phyloP scores from a whole-genome alignment of 1,140 invertebrate species.

The Drosophila ohnishii region DNA sequence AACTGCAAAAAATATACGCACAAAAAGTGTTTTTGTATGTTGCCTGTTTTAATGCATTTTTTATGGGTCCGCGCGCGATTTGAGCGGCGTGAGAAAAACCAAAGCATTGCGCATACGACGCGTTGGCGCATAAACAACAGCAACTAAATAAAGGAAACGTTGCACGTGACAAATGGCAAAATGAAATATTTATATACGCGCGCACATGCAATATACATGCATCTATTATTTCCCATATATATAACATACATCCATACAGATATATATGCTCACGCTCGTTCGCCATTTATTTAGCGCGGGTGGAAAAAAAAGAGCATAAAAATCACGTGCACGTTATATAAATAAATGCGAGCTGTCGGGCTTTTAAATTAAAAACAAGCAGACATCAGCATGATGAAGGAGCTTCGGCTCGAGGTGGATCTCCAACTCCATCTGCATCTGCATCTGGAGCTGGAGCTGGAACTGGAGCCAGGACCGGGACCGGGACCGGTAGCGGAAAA shows the following conservation, averaged over 20 bases:
- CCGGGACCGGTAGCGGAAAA: conserved; percentile 19
- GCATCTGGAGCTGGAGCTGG: conserved; percentile 16
- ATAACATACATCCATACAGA: conserved; percentile 10
- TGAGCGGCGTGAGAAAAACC: conserved; percentile 30
- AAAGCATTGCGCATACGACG: conserved; percentile 65
- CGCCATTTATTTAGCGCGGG: conserved; percentile 21
- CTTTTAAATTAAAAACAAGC: conserved; percentile 77
- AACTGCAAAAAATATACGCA: background rate
- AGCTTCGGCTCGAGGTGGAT: conserved; percentile 17
- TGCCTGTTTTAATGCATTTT: conserved; percentile 29
- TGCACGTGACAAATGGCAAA: conserved; percentile 79
- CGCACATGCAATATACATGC: conserved; percentile 49
- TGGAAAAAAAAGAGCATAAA: conserved; percentile 50
- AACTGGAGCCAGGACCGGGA: conserved; percentile 4
- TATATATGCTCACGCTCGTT: conserved; percentile 20
- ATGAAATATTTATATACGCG: conserved; percentile 74
- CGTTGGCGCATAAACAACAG: conserved; percentile 70
- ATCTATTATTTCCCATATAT: conserved; percentile 42
- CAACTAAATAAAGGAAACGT: conserved; percentile 38
- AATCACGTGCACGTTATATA: conserved; percentile 72
- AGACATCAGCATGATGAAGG: conserved; percentile 52
- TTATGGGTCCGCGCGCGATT: conserved; percentile 33
- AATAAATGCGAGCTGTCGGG: conserved; percentile 72
- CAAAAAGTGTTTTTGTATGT: conserved; percentile 22
- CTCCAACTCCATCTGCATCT: conserved; percentile 6